These are phyloP conservation scores for Euschistus heros DNA, from an alignment of 1,140 invertebrate species.

Conservation along the genomic window DNA sequence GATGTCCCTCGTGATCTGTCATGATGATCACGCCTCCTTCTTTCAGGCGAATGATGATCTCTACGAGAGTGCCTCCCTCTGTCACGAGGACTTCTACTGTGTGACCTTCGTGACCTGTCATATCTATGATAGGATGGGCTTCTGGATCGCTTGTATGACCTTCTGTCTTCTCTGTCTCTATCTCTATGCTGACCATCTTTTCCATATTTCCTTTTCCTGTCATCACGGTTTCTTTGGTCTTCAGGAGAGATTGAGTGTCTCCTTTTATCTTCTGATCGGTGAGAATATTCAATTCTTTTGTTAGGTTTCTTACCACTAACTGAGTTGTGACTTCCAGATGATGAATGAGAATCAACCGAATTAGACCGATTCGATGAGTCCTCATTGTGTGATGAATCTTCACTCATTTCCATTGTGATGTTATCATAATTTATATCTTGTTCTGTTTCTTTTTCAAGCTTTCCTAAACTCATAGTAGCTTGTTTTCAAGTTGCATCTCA, in stretches of 20 bases:
- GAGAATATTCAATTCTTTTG: too few relatives aligned
- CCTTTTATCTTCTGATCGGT: too few relatives aligned
- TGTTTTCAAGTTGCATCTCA: too few relatives aligned
- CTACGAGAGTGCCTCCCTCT: not conserved
- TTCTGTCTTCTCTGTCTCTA: conserved; percentile 5
- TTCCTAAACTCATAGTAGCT: too few relatives aligned
- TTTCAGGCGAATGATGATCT: not conserved
- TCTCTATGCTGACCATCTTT: conserved; percentile 13
- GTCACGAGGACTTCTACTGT: conserved; percentile 4
- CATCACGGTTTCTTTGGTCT: too few relatives aligned
- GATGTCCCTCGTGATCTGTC: not conserved
- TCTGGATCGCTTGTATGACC: not conserved
- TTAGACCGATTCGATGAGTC: too few relatives aligned
- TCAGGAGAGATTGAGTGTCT: too few relatives aligned
- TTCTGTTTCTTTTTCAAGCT: not conserved
- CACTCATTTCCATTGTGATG: conserved; percentile 9
- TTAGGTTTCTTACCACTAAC: too few relatives aligned
- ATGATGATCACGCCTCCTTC: conserved; percentile 3
- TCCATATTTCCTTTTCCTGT: not conserved
- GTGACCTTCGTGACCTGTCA: conserved; percentile 13
- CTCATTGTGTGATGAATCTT: not conserved
- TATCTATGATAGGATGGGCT: conserved; percentile 19
- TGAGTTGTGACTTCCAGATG: too few relatives aligned
- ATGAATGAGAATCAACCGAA: too few relatives aligned
- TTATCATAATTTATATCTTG: conserved; percentile 6